These are phyloP conservation scores for Eupeodes luniger DNA, from an alignment of 2,888 invertebrate genomes.

Conservation along the genomic window DNA sequence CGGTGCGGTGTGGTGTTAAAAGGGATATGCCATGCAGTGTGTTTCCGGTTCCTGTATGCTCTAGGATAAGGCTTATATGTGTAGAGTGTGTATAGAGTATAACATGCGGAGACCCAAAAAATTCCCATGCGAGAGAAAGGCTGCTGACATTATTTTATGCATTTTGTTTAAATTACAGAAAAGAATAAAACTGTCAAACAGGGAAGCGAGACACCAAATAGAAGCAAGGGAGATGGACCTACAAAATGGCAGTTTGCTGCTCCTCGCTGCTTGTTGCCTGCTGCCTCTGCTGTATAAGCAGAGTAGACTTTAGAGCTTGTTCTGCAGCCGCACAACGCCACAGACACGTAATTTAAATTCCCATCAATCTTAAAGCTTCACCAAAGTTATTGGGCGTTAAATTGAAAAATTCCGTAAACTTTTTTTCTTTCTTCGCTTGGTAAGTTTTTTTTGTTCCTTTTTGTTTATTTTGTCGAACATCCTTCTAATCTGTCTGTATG, in stretches of 20 bases:
- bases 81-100: neutral
- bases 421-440: slow-evolving; percentile 26
- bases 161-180: slow-evolving; percentile 76
- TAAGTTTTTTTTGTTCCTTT: slow-evolving; percentile 6
- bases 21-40: slow-evolving; percentile 66
- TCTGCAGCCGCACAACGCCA: slow-evolving; percentile 75
- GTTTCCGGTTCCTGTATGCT: slow-evolving; percentile 45
- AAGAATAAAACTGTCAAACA: slow-evolving; percentile 77
- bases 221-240: slow-evolving; percentile 54
- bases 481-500: slow-evolving; percentile 34
- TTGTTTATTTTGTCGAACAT: slow-evolving; percentile 20
- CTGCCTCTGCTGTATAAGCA: no score
- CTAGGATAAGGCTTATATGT: slow-evolving; percentile 21
- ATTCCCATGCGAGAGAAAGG: slow-evolving; percentile 71
- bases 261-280: neutral
- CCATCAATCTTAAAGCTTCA: slow-evolving; percentile 79
- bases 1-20: neutral
- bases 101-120: slow-evolving; percentile 61
- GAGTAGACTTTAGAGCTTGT: slow-evolving; percentile 5
- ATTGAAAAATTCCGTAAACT: slow-evolving; percentile 78
- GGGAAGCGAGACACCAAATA: slow-evolving; percentile 59
- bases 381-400: slow-evolving; percentile 79
- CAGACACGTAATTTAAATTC: slow-evolving; percentile 79
- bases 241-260: slow-evolving; percentile 66
- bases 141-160: slow-evolving; percentile 76